phyloP scores from a whole-genome alignment of 2,797 vertebrate species.

The Lithobates sylvaticus region DNA sequence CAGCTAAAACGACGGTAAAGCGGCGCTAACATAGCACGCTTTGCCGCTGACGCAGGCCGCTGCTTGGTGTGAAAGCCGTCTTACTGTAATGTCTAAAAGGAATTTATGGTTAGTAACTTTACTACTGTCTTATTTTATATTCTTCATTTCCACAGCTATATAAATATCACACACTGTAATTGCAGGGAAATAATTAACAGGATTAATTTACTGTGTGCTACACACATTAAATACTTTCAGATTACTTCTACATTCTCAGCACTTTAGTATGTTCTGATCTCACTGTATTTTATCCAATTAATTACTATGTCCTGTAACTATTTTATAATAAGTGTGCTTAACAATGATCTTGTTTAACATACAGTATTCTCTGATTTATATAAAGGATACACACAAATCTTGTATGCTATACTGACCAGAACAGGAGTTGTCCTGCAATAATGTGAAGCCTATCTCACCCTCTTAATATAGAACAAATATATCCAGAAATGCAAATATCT shows the following conservation, averaged over 20 bases:
- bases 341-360: slow-evolving; percentile 54
- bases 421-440: slow-evolving; percentile 45
- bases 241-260: neutral
- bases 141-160: neutral
- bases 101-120: too few relatives aligned
- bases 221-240: neutral
- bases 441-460: slow-evolving; percentile 45
- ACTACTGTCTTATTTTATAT: neutral
- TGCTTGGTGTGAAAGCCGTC: too few relatives aligned
- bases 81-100: too few relatives aligned
- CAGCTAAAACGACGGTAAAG: too few relatives aligned
- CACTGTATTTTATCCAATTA: slow-evolving; percentile 7
- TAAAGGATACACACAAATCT: slow-evolving; percentile 18
- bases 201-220: slow-evolving; percentile 15
- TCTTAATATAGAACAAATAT: slow-evolving; percentile 40
- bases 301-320: slow-evolving; percentile 10
- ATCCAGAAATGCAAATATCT: slow-evolving; percentile 11
- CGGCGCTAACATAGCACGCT: too few relatives aligned
- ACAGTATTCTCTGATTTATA: slow-evolving; percentile 9
- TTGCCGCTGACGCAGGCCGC: too few relatives aligned
- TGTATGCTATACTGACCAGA: slow-evolving; percentile 40
- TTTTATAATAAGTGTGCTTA: slow-evolving; percentile 35
- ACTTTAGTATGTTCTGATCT: too few relatives aligned
- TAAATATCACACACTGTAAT: slow-evolving; percentile 16
- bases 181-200: neutral